Percentiles rank a stretch among this genome's conserved stretches.
phyloP scores from a whole-genome alignment of 2,888 invertebrate species.

The Isotomurus palustris region DNA sequence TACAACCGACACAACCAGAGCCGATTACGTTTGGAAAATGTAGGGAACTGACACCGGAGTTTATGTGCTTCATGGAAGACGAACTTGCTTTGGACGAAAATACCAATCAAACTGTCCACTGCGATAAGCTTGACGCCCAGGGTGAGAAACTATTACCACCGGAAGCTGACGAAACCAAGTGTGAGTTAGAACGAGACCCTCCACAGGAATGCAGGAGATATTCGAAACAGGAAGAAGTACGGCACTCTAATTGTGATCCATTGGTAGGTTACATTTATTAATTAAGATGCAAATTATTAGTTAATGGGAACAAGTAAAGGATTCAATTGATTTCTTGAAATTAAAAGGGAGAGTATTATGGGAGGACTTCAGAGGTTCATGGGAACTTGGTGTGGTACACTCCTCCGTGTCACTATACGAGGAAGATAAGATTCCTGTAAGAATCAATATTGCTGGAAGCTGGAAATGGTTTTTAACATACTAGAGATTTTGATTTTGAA shows the following conservation, averaged over 20 bases:
- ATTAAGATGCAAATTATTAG: no score
- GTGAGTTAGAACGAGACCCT: not conserved
- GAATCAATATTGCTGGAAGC: not conserved
- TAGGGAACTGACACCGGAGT: no score
- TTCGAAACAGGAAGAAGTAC: not conserved
- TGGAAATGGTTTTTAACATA: not conserved
- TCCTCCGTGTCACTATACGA: conserved; percentile 18
- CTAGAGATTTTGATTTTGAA: not conserved
- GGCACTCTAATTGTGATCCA: no score
- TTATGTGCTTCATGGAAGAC: no score
- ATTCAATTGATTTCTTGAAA: not conserved
- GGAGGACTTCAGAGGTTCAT: conserved; percentile 17
- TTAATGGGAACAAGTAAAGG: no score
- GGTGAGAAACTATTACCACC: no score
- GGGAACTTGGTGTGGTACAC: conserved; percentile 28
- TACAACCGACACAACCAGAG: no score
- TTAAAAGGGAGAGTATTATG: conserved; percentile 1
- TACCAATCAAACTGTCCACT: no score
- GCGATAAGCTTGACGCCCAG: no score
- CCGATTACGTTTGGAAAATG: no score
- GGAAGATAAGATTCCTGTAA: conserved; percentile 18
- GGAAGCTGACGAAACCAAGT: not conserved
- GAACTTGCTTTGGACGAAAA: no score
- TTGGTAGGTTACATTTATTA: no score
- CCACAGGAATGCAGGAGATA: not conserved